A percentile compares a stretch with the other conserved stretches of the same genome.
Conservation (phyloP, 2,888 invertebrate species). For the Incurvaria masculella region DNA sequence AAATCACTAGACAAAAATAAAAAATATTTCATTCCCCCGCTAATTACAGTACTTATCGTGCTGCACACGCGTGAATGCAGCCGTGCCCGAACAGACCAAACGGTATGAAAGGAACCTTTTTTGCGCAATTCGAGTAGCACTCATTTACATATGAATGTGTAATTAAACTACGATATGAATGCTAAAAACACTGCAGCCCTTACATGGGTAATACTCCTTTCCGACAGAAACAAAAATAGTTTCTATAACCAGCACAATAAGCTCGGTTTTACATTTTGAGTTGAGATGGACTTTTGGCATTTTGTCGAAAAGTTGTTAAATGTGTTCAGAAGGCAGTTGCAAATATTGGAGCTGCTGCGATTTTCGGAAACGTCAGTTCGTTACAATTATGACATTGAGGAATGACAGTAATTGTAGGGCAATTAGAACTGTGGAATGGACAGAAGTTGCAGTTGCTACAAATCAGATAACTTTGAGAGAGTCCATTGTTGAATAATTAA, state of each 20-base stretch:
- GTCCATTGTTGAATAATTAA: no score
- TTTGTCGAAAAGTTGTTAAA: background rate
- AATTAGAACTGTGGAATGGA: background rate
- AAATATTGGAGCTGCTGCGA: slow-evolving; percentile 4
- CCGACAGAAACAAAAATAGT: no score
- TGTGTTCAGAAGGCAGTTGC: slow-evolving; percentile 6
- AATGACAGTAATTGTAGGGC: slow-evolving; percentile 5
- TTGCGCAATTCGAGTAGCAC: slow-evolving; percentile 28
- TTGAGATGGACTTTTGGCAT: background rate
- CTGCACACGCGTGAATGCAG: slow-evolving; percentile 44
- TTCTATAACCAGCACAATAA: slow-evolving; percentile 34
- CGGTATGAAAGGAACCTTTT: slow-evolving; percentile 32
- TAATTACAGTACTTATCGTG: slow-evolving; percentile 45
- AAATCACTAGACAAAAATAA: no score
- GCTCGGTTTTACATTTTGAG: slow-evolving; percentile 36
- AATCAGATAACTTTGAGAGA: no score
- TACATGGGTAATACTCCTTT: no score
- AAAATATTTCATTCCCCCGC: slow-evolving; percentile 38
- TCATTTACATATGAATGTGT: slow-evolving; percentile 55
- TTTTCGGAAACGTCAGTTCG: slow-evolving; percentile 3
- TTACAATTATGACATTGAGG: slow-evolving; percentile 3
- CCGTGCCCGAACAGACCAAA: slow-evolving; percentile 28
- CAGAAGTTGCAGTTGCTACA: no score
- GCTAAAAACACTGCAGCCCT: slow-evolving; percentile 33
- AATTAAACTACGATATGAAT: slow-evolving; percentile 49